Evolutionary conservation across 2,113 vertebrate species (phyloP).

Genomic region (Xenopus borealis): DNA sequence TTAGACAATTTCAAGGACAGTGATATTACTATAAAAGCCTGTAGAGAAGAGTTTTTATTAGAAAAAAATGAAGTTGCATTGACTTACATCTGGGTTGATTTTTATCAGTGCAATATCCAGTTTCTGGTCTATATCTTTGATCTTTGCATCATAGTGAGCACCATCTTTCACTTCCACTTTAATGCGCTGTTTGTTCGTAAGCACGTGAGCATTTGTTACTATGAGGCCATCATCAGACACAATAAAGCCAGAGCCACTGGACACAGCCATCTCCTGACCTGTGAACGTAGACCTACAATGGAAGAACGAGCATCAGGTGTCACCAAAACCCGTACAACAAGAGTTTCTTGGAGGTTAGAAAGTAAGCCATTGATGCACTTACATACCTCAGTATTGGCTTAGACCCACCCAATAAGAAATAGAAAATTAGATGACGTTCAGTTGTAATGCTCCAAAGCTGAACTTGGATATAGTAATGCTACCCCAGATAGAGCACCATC

Average conservation of each 20-base stretch:
- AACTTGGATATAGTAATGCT: too few relatives aligned
- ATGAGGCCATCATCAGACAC: slow-evolving; percentile 83
- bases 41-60: too few relatives aligned
- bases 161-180: slow-evolving; percentile 74
- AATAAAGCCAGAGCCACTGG: slow-evolving; percentile 79
- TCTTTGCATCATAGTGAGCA: slow-evolving; percentile 64
- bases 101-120: slow-evolving; percentile 78
- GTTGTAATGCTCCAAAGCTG: too few relatives aligned
- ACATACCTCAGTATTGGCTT: too few relatives aligned
- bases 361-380: not conserved
- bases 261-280: slow-evolving; percentile 62
- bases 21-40: too few relatives aligned
- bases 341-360: not conserved
- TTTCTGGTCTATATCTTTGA: slow-evolving; percentile 76
- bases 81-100: slow-evolving; percentile 72
- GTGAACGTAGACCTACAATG: slow-evolving; percentile 58
- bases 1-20: not conserved
- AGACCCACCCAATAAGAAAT: too few relatives aligned
- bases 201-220: slow-evolving; percentile 77
- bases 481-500: too few relatives aligned
- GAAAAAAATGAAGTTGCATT: too few relatives aligned
- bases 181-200: slow-evolving; percentile 71
- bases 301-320: not conserved
- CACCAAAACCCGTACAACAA: not conserved
- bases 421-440: too few relatives aligned